Evolutionary conservation across 2,888 invertebrate species (phyloP).

Genomic region (Petrophora chlorosata): DNA sequence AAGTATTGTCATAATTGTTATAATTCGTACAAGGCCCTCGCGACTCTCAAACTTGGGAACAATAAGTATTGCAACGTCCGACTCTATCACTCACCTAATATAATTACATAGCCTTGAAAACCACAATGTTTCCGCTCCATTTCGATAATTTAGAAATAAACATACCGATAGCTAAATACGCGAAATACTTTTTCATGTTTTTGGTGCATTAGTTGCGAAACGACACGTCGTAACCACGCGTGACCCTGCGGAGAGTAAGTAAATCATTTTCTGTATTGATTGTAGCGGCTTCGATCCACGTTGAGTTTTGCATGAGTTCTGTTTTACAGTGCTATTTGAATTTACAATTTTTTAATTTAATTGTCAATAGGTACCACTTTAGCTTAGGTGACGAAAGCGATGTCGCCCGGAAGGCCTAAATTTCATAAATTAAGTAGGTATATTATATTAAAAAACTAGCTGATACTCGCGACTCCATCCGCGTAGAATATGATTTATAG

Average conservation of each 20-base stretch:
- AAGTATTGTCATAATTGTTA: constrained; percentile 40
- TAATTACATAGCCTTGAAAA: constrained; percentile 51
- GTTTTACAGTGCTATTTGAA: no score
- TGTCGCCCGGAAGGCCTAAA: no score
- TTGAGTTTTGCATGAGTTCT: no score
- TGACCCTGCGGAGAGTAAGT: constrained; percentile 22
- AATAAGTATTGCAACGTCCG: constrained; percentile 33
- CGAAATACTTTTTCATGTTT: constrained; percentile 46
- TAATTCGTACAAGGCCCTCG: constrained; percentile 50
- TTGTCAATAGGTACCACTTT: no score
- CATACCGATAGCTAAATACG: constrained; percentile 37
- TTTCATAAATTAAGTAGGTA: no score
- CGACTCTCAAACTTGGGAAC: constrained; percentile 22
- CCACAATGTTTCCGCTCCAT: constrained; percentile 57
- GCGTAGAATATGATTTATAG: no score
- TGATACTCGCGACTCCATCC: no score
- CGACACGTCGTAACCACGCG: constrained; percentile 26
- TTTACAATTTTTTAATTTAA: no score
- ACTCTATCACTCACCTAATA: constrained; percentile 34
- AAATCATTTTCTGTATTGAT: neutral
- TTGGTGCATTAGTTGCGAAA: constrained; percentile 18
- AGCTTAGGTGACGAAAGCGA: no score
- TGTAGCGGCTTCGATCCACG: neutral
- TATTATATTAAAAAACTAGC: no score
- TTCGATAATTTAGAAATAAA: constrained; percentile 56